Evolutionary conservation across 2,113 vertebrate species (phyloP).

Genomic region (Campylomormyrus tamandua): DNA sequence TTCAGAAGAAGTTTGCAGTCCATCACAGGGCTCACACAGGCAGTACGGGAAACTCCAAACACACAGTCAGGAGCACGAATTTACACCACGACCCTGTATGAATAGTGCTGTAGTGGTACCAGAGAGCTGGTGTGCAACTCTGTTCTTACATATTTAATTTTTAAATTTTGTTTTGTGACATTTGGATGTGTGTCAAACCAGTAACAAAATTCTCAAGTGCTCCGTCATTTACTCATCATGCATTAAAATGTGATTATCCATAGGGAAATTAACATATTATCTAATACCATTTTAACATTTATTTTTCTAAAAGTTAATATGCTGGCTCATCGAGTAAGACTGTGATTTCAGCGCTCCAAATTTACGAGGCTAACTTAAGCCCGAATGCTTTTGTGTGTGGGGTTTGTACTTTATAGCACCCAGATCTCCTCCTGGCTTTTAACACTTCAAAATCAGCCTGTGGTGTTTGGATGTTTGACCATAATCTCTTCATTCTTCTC

Average conservation of each 20-base stretch:
- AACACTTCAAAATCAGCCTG: not conserved
- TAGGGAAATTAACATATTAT: not conserved
- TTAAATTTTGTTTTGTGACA: not conserved
- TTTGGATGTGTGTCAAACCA: not conserved
- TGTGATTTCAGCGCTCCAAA: not conserved
- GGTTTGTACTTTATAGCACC: not conserved
- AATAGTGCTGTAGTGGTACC: not conserved
- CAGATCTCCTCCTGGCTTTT: not conserved
- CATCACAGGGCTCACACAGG: not conserved
- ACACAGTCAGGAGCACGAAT: not conserved
- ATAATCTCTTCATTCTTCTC: not conserved
- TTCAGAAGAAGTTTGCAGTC: not conserved
- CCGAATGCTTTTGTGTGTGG: not conserved
- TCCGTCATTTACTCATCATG: not conserved
- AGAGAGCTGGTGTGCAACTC: not conserved
- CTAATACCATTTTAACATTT: not conserved
- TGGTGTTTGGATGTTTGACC: not conserved
- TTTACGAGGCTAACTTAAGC: not conserved
- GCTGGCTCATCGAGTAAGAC: not conserved
- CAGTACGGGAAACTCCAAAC: not conserved
- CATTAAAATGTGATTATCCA: not conserved
- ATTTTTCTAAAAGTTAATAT: not conserved
- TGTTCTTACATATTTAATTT: not conserved
- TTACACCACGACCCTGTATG: not conserved
- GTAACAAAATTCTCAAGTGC: not conserved